Evolutionary conservation across 2,797 vertebrate genomes (phyloP), one percentile per base, ranked within the genome.

Genomic region (Lophura swinhoii): DNA sequence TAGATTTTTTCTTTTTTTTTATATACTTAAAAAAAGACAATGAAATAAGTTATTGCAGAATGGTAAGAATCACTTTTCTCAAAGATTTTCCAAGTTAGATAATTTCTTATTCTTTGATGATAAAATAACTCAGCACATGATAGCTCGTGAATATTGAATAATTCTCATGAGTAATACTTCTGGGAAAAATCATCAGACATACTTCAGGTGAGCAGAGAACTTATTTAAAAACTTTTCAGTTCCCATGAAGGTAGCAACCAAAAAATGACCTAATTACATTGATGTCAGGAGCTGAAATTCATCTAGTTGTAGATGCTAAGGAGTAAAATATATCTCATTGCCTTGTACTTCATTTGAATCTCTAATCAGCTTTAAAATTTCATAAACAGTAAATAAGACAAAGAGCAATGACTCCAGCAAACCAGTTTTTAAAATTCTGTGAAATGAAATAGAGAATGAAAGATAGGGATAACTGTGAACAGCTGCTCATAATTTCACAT

Each of bases 281-380:
- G 80, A 49, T 72, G 39, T 53, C 29, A 94, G 49, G 68, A 83
- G 73, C 62, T 84, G 74, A 55, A 60, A 84, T 84, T 56, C 66
- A 59, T 85, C 31, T 64, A 88, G 37, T 80, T 46, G 56, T 93
- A 86, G 95, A 83, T 63, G 64, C n/a, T 33, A 55, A 84, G 74
- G 83, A 73, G 58, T 53, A 63, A 90, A 88, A 94, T 82, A 53
- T 58, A 43, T 69, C 86, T 85, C 63, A 23, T 92, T 69, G 84
- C 83, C 43, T 88, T 86, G 35, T 80, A 87, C 84, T 91, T 94
- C 80, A 95, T 79, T 96, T 75, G 82, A 76, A 85, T 90, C 56
- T 88, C 81, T 92, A 90, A 81, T 96, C 95, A 35, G 87, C 23
- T 75, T 43, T 69, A 77, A 90, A 86, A 63, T 77, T 35, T 49